Evolutionary conservation across 1,140 invertebrate genomes (phyloP).

Genomic region (Sycobia sp.): DNA sequence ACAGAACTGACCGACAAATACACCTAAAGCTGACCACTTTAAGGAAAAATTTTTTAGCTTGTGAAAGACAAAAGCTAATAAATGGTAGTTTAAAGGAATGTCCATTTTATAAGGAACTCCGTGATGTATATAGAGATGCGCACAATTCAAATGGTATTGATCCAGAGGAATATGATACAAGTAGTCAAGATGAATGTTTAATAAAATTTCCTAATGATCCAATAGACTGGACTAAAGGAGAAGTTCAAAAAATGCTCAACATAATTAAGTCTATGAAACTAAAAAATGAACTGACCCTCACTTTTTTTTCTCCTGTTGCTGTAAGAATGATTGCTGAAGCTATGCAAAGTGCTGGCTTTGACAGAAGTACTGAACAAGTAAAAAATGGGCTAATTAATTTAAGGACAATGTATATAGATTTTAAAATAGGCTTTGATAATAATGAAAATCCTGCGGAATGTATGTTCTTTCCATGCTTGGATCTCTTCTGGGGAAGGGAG

Average conservation of each 20-base stretch:
- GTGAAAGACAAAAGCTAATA: slow-evolving; percentile 24
- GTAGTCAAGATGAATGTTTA: slow-evolving; percentile 32
- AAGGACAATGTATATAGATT: slow-evolving; percentile 40
- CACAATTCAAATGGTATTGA: slow-evolving; percentile 33
- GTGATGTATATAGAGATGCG: slow-evolving; percentile 37
- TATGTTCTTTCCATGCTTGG: slow-evolving; percentile 39
- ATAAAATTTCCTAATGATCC: slow-evolving; percentile 36
- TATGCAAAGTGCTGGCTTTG: slow-evolving; percentile 32
- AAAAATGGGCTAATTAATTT: slow-evolving; percentile 37
- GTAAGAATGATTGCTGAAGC: slow-evolving; percentile 38
- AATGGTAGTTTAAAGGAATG: slow-evolving; percentile 30
- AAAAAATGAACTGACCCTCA: slow-evolving; percentile 34
- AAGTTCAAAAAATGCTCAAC: slow-evolving; percentile 37
- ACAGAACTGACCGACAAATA: slow-evolving; percentile 40
- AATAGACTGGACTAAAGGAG: slow-evolving; percentile 35
- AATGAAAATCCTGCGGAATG: slow-evolving; percentile 20
- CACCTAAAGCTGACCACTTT: slow-evolving; percentile 43
- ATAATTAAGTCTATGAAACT: slow-evolving; percentile 39
- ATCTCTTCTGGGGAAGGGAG: slow-evolving; percentile 38
- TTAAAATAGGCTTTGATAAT: slow-evolving; percentile 35
- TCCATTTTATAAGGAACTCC: slow-evolving; percentile 39
- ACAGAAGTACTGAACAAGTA: slow-evolving; percentile 40
- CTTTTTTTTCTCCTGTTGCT: slow-evolving; percentile 33
- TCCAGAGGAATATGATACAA: slow-evolving; percentile 29
- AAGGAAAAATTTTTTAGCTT: slow-evolving; percentile 38